Conservation (phyloP, 2,113 vertebrate species). For the Pipa parva region DNA sequence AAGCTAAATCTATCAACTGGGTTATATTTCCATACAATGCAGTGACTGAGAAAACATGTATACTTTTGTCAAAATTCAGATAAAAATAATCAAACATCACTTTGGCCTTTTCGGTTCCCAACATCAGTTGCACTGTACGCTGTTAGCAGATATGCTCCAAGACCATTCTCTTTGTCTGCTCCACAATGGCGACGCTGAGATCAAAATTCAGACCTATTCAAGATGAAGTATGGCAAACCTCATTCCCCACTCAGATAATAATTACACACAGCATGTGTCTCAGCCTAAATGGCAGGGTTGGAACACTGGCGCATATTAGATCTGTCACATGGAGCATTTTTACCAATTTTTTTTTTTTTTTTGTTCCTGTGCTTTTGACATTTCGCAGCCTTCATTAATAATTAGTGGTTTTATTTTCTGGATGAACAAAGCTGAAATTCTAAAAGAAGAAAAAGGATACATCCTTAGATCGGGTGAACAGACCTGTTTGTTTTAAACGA, state of each 20-base stretch:
- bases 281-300: slow-evolving; percentile 37
- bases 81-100: too few relatives aligned
- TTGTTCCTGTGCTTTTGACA: slow-evolving; percentile 12
- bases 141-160: too few relatives aligned
- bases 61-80: neutral
- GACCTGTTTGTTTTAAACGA: too few relatives aligned
- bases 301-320: slow-evolving; percentile 27
- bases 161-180: neutral
- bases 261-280: slow-evolving; percentile 39
- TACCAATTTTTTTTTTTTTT: slow-evolving; percentile 28
- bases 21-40: too few relatives aligned
- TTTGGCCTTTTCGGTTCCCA: too few relatives aligned
- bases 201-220: slow-evolving; percentile 27
- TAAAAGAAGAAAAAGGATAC: slow-evolving; percentile 8
- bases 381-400: slow-evolving; percentile 33
- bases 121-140: too few relatives aligned
- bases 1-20: too few relatives aligned
- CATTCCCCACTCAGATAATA: slow-evolving; percentile 27
- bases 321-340: slow-evolving; percentile 38
- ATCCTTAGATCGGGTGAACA: too few relatives aligned
- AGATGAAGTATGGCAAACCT: slow-evolving; percentile 14
- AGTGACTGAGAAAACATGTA: too few relatives aligned
- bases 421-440: slow-evolving; percentile 32
- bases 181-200: slow-evolving; percentile 6
- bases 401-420: slow-evolving; percentile 40